Base-by-base conservation (phyloP, 2,888 invertebrate species). In the Agonum fuliginosum region DNA sequence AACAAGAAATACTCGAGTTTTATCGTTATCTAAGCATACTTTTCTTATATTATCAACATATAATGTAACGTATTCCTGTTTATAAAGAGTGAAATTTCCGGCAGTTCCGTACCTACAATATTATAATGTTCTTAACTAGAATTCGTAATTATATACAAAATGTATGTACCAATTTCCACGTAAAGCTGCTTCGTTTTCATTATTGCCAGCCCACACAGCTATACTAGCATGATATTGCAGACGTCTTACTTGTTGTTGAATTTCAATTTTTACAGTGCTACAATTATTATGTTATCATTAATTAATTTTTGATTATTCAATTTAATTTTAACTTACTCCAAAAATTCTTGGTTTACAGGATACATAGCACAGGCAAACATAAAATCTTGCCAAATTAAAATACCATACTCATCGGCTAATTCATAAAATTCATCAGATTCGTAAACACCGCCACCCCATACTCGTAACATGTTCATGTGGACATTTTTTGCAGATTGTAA, bases 381-480 rank as follows among this genome's bases (percentile, higher is more conserved):
- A 84, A 98, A 93, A 86, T 99, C 99, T 86, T 99, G 98, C 98
- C 98, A 99, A 74, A 99, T 92, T 83, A 99, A 89, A 58, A 99
- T 93, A 0, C 99, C 99, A 67, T 94, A 88, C 83, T 94, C 90
- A 84, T 99, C 98, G 74, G 97, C 96, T 34, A 93, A 85, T 79
- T 93, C 89, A 85, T 99, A 99, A 86, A 99, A 98, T 77, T 91
- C 90, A 81, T 98, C 95, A 0, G 93, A 92, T 84, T 98, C 98
- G 83, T 98, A 99, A 0, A 96, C 88, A 0, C 98, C 99, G n/a
- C 99, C 99, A 22, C 99, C 99, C 99, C 99, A 99, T 0, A 99
- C 95, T n/a, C 99, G 89, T 10, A 99, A 87, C 93, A 96, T 95
- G 83, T 96, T 95, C 95, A 97, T 97, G 84, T 98, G 91, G 0